phyloP scores from a whole-genome alignment of 2,888 invertebrate species.

The Sarcophaga caerulescens region DNA sequence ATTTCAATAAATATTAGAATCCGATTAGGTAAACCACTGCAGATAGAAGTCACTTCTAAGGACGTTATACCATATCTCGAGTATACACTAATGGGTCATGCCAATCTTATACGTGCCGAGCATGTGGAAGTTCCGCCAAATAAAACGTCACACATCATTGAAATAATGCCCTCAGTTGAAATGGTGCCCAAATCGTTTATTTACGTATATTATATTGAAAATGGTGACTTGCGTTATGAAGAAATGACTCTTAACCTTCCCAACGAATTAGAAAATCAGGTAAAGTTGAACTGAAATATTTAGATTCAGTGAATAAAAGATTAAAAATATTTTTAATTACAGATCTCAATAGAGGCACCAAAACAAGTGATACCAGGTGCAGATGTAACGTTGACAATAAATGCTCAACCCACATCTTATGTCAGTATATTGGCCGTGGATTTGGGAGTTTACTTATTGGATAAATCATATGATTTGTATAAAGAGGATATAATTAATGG shows the following conservation, averaged over 20 bases:
- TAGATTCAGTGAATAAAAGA: accelerated
- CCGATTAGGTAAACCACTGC: background rate
- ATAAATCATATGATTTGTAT: conserved; percentile 84
- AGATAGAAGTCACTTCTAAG: background rate
- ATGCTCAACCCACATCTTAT: conserved; percentile 91
- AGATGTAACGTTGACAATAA: conserved; percentile 88
- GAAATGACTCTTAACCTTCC: conserved; percentile 18
- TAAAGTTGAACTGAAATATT: background rate
- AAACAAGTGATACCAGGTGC: conserved; percentile 84
- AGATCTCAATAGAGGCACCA: background rate
- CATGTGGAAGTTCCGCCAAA: conserved; percentile 85
- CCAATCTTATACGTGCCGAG: conserved; percentile 90
- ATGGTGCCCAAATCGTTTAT: conserved; percentile 29
- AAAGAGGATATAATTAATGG: conserved; percentile 83
- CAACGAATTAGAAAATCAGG: conserved; percentile 18
- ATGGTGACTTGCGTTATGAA: conserved; percentile 86
- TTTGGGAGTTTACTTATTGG: conserved; percentile 88
- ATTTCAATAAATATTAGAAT: too few relatives aligned
- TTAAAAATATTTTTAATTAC: background rate
- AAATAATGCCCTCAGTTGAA: conserved; percentile 82
- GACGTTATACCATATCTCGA: background rate
- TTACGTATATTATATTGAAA: conserved; percentile 24
- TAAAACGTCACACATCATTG: conserved; percentile 83
- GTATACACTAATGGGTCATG: conserved; percentile 87
- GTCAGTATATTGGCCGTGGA: conserved; percentile 95